phyloP scores from a whole-genome alignment of 2,888 invertebrate genomes.

The Meganola albula region DNA sequence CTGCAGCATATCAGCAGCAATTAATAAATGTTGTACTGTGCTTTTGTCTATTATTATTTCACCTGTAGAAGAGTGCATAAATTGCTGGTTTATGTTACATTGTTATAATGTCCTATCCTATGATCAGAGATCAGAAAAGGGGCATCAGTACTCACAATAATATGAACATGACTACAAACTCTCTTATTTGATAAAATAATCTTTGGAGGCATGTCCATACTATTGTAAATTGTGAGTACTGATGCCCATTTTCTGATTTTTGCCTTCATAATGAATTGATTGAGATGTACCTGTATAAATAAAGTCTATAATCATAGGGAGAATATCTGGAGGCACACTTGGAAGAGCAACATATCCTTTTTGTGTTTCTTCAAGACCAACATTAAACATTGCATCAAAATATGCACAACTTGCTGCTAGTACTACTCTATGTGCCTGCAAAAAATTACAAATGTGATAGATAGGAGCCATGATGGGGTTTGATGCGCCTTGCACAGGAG shows the following conservation, averaged over 20 bases:
- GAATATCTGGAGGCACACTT: conserved; percentile 84
- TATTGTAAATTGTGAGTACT: too few species aligned
- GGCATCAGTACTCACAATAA: too few species aligned
- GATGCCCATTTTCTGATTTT: too few species aligned
- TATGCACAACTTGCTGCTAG: conserved; percentile 93
- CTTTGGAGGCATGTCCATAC: too few species aligned
- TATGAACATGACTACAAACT: too few species aligned
- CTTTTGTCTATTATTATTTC: conserved; percentile 83
- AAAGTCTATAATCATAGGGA: conserved; percentile 88
- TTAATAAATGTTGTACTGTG: conserved; percentile 92
- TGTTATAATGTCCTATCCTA: too few species aligned
- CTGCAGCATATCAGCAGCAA: conserved; percentile 95
- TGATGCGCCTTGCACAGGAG: too few species aligned
- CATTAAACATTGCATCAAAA: conserved; percentile 95
- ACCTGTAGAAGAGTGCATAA: conserved; percentile 64
- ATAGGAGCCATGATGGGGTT: too few species aligned
- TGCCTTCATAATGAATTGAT: background rate
- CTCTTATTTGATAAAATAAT: too few species aligned
- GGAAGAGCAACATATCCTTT: conserved; percentile 89
- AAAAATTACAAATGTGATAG: too few species aligned
- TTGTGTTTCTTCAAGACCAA: conserved; percentile 89
- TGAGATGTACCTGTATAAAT: conserved; percentile 86
- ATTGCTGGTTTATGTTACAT: too few species aligned
- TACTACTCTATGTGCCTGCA: conserved; percentile 90
- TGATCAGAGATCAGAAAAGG: too few species aligned